Conservation (phyloP, 2,888 invertebrate genomes). For the Hydrotaea diabolus region DNA sequence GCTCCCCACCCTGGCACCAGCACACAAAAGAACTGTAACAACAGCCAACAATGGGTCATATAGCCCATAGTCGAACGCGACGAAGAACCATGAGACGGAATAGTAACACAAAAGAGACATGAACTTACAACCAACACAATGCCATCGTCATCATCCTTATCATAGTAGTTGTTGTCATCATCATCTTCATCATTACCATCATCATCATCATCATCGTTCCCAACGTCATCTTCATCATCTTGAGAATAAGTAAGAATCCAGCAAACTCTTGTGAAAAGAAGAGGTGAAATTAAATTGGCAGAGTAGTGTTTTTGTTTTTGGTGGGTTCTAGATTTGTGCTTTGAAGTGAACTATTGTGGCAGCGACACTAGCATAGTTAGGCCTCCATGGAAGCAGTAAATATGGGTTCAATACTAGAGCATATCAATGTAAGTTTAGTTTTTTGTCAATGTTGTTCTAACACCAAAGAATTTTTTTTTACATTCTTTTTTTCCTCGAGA, state of each 20-base stretch:
- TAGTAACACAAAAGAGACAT: constrained; percentile 6
- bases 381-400: neutral
- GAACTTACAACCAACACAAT: neutral
- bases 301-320: neutral
- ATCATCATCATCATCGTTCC: too few species aligned
- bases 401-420: too few species aligned
- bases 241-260: neutral
- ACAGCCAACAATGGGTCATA: constrained; percentile 24
- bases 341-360: neutral
- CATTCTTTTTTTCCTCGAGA: too few species aligned
- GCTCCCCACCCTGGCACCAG: neutral
- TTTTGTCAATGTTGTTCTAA: too few species aligned
- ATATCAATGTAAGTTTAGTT: too few species aligned
- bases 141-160: too few species aligned
- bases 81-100: neutral
- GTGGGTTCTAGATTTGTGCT: neutral
- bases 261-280: neutral
- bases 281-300: neutral
- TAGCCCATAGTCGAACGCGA: neutral
- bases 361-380: neutral
- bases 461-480: too few species aligned
- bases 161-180: too few species aligned
- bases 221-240: neutral
- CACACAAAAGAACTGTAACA: constrained; percentile 9
- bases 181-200: constrained; percentile 1